Percentiles rank a stretch among this genome's conserved stretches.
phyloP scores from a whole-genome alignment of 1,140 invertebrate genomes.

The Leptopilina clavipes region DNA sequence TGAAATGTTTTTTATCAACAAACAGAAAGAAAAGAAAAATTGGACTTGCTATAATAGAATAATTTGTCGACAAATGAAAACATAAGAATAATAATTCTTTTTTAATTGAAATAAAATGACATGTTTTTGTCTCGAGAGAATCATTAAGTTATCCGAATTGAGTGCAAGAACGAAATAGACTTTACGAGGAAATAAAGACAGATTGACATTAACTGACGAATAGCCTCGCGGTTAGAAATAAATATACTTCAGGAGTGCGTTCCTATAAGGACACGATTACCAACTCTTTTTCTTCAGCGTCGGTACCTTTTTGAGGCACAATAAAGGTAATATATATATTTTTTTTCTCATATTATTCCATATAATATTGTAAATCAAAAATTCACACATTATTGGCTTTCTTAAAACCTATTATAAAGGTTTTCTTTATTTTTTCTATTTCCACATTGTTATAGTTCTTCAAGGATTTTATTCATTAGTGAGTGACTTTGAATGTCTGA shows the following conservation, averaged over 20 bases:
- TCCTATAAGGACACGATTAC: background rate
- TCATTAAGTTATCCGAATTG: background rate
- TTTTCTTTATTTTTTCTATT: too few species aligned
- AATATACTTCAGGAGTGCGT: background rate
- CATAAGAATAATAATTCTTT: background rate
- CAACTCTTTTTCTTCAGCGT: background rate
- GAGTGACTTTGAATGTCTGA: too few species aligned
- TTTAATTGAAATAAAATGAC: background rate
- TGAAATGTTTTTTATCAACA: too few species aligned
- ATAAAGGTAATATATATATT: background rate
- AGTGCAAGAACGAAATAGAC: background rate
- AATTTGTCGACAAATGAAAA: background rate
- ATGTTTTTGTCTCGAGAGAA: background rate
- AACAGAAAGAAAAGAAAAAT: too few species aligned
- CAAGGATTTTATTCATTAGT: too few species aligned
- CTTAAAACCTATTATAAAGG: too few species aligned
- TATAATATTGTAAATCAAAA: too few species aligned
- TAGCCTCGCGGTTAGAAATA: background rate
- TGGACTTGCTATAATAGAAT: background rate
- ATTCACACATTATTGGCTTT: too few species aligned
- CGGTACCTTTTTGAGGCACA: background rate
- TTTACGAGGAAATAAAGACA: constrained; percentile 13
- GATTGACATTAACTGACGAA: constrained; percentile 17
- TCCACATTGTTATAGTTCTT: too few species aligned
- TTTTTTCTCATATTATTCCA: background rate